Evolutionary conservation across 2,113 vertebrate genomes (phyloP), one percentile per base, ranked within the genome.

Genomic region (Tauraco erythrolophus): DNA sequence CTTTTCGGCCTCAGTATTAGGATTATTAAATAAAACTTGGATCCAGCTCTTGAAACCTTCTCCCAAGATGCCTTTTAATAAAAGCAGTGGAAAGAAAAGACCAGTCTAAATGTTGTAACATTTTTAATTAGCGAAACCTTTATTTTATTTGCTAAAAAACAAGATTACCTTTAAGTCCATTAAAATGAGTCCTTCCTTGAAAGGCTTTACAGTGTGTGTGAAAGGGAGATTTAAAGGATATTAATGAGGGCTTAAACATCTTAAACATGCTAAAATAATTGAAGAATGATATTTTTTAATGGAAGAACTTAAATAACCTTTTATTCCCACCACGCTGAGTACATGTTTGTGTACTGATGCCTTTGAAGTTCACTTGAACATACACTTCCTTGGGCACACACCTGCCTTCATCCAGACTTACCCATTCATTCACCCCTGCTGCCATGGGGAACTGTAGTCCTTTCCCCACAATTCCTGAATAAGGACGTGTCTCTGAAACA

Each of bases 101-200:
- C 64, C 51, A 87, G 86, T 76, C 68, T 83, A 94, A 95, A 92
- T 46, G 80, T 79, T 94, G 89, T 65, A 97, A 69, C 35, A 22
- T 71, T 96, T 97, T 97, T 94, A 95, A 97, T 97, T 94, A 97
- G 83, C 21, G 65, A 95, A 97, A 84, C 80, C 83, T 96, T 94
- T 81, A 84, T 89, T 95, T 97, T 94, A 87, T 95, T 96, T 94
- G 72, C 80, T 89, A 94, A 95, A 97, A 94, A 96, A 27, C 83
- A 95, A 94, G 95, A 91, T 95, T 94, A 95, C 50, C 84, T 92
- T 48, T 84, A 96, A 92, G 77, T 84, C 86, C 86, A 72, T 89
- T 94, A 91, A 95, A 95, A 96, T 84, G 51, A 95, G 69, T 53
- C 65, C 69, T 95, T 69, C 25, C 0, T 71, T 84, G 91, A 89